A percentile compares a stretch with the other conserved stretches of the same genome.
phyloP scores from a whole-genome alignment of 2,888 invertebrate species.

The Meandrusa payeni region DNA sequence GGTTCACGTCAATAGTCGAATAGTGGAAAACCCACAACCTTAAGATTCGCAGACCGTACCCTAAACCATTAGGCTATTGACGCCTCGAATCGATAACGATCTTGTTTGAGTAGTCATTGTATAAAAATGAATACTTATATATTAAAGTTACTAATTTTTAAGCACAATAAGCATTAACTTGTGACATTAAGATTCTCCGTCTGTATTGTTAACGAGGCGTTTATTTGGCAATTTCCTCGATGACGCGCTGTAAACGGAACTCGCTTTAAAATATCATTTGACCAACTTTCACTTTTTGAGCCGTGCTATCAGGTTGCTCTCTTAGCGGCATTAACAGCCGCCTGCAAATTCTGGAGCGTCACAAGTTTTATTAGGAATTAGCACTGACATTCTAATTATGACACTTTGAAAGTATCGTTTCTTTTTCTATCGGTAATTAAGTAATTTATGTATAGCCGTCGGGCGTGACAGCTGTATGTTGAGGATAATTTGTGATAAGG shows the following conservation, averaged over 20 bases:
- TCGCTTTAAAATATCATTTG: slow-evolving; percentile 35
- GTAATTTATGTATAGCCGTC: too few species aligned
- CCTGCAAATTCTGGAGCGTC: slow-evolving; percentile 11
- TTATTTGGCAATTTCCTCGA: slow-evolving; percentile 26
- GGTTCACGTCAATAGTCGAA: neutral
- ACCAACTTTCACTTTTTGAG: slow-evolving; percentile 43
- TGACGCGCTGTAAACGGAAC: slow-evolving; percentile 39
- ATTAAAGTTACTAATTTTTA: too few species aligned
- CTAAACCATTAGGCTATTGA: too few species aligned
- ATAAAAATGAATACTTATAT: too few species aligned
- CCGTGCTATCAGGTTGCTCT: slow-evolving; percentile 29
- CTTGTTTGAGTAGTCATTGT: too few species aligned
- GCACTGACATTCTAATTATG: slow-evolving; percentile 14
- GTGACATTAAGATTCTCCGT: slow-evolving; percentile 16
- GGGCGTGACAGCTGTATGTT: too few species aligned
- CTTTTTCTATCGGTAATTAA: neutral
- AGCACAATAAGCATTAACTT: neutral
- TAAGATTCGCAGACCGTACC: too few species aligned
- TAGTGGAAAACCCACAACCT: too few species aligned
- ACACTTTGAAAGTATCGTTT: slow-evolving; percentile 1
- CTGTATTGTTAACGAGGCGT: slow-evolving; percentile 16
- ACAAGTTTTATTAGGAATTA: slow-evolving; percentile 13
- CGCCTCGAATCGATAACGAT: too few species aligned
- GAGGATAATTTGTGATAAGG: too few species aligned
- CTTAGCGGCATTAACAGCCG: slow-evolving; percentile 2